Conservation (phyloP, 1,140 invertebrate genomes). For the Steinernema feltiae region DNA sequence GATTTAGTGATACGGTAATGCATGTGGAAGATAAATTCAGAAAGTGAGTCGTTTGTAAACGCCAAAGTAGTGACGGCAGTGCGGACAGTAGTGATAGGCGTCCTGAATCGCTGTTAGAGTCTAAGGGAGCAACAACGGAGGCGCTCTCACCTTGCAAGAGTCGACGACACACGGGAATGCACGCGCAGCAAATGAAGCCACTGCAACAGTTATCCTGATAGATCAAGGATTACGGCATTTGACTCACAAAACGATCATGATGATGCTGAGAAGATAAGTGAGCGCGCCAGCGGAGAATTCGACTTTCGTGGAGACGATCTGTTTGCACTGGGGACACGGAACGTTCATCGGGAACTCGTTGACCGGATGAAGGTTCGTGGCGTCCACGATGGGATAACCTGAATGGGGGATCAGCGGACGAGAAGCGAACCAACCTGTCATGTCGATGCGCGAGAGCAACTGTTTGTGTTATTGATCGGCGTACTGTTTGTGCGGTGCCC, state of each 20-base stretch:
- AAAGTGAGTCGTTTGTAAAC: not conserved
- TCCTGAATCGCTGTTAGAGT: not conserved
- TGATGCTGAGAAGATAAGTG: not conserved
- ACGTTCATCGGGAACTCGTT: not conserved
- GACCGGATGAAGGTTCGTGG: not conserved
- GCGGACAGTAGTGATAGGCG: not conserved
- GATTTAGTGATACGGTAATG: too few species aligned
- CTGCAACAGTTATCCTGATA: not conserved
- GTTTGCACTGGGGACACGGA: not conserved
- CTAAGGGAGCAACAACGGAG: not conserved
- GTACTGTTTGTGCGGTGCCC: not conserved
- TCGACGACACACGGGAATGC: not conserved
- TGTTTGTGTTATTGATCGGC: not conserved
- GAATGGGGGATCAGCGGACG: not conserved
- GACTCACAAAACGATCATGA: not conserved
- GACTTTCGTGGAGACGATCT: not conserved
- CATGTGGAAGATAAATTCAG: not conserved
- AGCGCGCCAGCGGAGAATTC: not conserved
- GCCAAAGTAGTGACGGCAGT: not conserved
- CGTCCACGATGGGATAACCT: not conserved
- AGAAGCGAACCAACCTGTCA: not conserved
- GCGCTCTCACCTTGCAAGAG: not conserved
- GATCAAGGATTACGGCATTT: not conserved
- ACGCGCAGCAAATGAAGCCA: not conserved
- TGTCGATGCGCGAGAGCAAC: not conserved